A percentile compares a stretch with the other conserved stretches of the same genome.
Evolutionary conservation across 1,140 invertebrate species (phyloP).

Genomic region (Wasmannia auropunctata): DNA sequence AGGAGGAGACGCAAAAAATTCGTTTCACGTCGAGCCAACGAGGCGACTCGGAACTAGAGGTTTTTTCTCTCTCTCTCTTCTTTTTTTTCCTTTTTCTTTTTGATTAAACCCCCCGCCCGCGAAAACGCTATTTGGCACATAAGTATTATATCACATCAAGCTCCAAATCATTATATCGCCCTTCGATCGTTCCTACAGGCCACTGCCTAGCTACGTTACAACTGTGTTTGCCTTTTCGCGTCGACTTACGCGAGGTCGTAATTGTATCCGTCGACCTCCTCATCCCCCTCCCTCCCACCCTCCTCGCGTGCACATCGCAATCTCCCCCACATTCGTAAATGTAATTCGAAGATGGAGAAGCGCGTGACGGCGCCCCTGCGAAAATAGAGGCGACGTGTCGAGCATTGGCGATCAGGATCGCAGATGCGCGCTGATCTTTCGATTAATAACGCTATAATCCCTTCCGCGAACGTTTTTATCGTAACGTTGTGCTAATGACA

Average conservation of each 20-base stretch:
- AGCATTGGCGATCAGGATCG: conserved; percentile 56
- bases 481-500: conserved; percentile 69
- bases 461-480: conserved; percentile 44
- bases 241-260: conserved; percentile 9
- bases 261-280: neutral
- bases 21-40: conserved; percentile 77
- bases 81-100: conserved; percentile 9
- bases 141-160: conserved; percentile 83
- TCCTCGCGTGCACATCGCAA: neutral
- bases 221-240: conserved; percentile 18
- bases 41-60: conserved; percentile 73
- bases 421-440: conserved; percentile 53
- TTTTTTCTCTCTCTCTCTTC: neutral
- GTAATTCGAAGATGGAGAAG: conserved; percentile 39
- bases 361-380: conserved; percentile 21
- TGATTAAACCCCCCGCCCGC: conserved; percentile 67
- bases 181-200: conserved; percentile 49
- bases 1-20: conserved; percentile 69
- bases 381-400: conserved; percentile 53
- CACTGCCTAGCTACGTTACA: conserved; percentile 39
- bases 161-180: conserved; percentile 68
- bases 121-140: conserved; percentile 84
- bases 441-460: conserved; percentile 63
- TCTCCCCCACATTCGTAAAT: conserved; percentile 33
- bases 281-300: neutral